Base-by-base conservation (phyloP, 2,113 vertebrate genomes). In the Lasiurus cinereus region DNA sequence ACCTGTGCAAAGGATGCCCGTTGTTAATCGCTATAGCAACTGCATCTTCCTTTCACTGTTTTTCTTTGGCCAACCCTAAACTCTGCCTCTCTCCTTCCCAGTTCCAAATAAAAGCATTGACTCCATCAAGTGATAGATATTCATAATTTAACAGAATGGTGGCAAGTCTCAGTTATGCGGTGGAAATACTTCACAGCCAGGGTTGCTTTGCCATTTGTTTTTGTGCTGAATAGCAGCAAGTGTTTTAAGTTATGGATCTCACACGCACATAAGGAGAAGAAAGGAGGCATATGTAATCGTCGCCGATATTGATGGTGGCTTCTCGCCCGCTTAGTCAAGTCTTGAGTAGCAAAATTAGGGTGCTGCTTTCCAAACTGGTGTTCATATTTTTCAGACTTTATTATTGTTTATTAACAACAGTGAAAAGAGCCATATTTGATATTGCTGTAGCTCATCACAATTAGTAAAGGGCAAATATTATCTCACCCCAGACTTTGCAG, bases 1-100 rank as follows among this genome's bases (percentile, higher is more conserved):
- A 94, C 96, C 96, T 43, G 66, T 93, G 54, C 74, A 64, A 97
- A 98, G 97, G 96, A 98, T 52, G 67, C 87, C 88, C 89, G 94
- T 95, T 97, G 95, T 97, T 98, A 98, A 98, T 98, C 96, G 46
- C 98, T 98, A 97, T 97, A 97, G 98, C 98, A 98, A 98, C 97
- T 85, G 95, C 50, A 0, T 96, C 62, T 96, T 95, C 88, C 93
- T 91, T 80, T 94, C 95, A 87, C 86, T 93, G 96, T 87, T 91
- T 91, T 62, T 95, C 83, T 90, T 64, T 27, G 10, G n/a, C 70
- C 66, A 95, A 36, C 56, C 18, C 33, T 64, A 94, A 36, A 78
- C 69, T 76, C 74, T 96, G 39, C 74, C 46, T 84, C 64, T 43
- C 56, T 85, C 76, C 62, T 88, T 84, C 54, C 33, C 36, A 43